These are phyloP conservation scores for Xiphorhynchus elegans DNA, from an alignment of 2,113 vertebrate species.

Conservation along the genomic window DNA sequence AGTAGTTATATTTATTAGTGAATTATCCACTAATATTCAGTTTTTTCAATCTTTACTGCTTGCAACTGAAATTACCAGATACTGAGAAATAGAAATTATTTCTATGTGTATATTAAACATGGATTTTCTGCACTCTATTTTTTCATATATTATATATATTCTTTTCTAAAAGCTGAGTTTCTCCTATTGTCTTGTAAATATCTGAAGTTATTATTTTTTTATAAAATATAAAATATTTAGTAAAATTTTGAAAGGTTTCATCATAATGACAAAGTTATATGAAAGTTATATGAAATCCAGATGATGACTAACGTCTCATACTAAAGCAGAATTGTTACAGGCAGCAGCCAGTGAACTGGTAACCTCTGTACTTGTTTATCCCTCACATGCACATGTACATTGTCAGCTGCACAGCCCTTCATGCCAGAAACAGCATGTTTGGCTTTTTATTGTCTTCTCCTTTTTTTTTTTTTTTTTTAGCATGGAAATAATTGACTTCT, in stretches of 20 bases:
- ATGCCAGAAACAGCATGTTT: background rate
- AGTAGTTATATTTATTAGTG: background rate
- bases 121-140: background rate
- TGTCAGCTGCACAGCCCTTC: background rate
- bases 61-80: background rate
- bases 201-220: background rate
- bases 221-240: background rate
- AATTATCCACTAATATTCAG: background rate
- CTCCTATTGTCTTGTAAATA: background rate
- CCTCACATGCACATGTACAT: too few relatives aligned
- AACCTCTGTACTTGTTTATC: background rate
- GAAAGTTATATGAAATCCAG: background rate
- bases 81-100: background rate
- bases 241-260: background rate
- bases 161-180: background rate
- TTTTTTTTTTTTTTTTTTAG: background rate
- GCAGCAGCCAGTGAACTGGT: background rate
- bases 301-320: background rate
- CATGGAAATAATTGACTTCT: background rate
- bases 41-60: background rate
- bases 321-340: background rate
- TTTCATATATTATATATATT: background rate
- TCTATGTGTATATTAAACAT: background rate
- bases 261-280: background rate
- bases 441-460: too few relatives aligned